Conservation (phyloP, 2,888 invertebrate species). For the Tachina fera region DNA sequence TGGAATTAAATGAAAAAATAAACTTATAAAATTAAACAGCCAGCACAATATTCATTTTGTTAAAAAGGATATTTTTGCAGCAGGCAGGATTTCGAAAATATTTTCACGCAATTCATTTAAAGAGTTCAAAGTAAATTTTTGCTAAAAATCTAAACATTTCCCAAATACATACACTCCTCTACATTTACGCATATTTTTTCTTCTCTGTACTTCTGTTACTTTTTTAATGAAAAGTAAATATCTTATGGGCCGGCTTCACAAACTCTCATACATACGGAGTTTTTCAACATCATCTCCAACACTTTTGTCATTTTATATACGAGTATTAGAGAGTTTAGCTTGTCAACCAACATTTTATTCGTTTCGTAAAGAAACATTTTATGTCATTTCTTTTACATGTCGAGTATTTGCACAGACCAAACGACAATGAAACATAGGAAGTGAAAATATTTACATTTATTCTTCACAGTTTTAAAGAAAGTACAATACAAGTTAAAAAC, state of each 20-base stretch:
- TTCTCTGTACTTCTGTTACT: conserved; percentile 52
- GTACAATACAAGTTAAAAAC: conserved; percentile 57
- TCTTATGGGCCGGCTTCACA: conserved; percentile 32
- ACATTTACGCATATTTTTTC: background rate
- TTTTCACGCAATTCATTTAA: no score
- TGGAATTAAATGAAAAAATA: no score
- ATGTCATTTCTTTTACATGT: conserved; percentile 41
- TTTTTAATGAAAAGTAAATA: conserved; percentile 67
- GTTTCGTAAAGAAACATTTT: conserved; percentile 45
- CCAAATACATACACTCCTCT: background rate
- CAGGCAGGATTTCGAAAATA: no score
- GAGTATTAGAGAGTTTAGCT: conserved; percentile 25
- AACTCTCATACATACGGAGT: background rate
- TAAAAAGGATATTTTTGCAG: no score
- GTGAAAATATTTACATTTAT: conserved; percentile 48
- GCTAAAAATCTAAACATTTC: no score
- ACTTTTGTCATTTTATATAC: conserved; percentile 14
- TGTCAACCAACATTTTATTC: conserved; percentile 17
- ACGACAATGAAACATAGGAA: conserved; percentile 46
- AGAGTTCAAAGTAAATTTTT: no score
- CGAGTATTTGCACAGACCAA: background rate
- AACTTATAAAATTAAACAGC: no score
- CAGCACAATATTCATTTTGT: no score
- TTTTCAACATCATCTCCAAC: conserved; percentile 8
- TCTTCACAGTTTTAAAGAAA: conserved; percentile 37